These are phyloP conservation scores for Gymnothorax reevesii DNA, from an alignment of 2,797 vertebrate species.

Conservation along the genomic window DNA sequence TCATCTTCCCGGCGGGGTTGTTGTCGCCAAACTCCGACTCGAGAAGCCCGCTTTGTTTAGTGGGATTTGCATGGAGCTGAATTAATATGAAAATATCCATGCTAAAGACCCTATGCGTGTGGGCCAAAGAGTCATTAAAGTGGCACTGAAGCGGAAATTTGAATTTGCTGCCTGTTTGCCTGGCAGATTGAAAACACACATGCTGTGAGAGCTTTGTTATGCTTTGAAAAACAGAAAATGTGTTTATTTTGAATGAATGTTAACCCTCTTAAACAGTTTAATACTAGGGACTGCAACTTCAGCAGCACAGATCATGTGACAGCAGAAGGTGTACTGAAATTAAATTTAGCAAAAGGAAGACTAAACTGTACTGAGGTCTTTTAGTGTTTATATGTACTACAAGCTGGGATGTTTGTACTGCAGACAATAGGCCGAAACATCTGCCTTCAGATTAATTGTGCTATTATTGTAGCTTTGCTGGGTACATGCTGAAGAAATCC, in stretches of 20 bases:
- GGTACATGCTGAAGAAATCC: background rate
- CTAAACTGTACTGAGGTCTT: no score
- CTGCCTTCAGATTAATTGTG: background rate
- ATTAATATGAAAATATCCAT: constrained; percentile 18
- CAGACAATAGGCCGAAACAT: background rate
- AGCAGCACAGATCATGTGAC: no score
- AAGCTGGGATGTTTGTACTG: background rate
- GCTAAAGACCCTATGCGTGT: background rate
- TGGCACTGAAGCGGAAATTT: background rate
- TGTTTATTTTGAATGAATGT: background rate
- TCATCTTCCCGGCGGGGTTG: constrained; percentile 34
- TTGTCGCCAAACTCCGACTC: constrained; percentile 21
- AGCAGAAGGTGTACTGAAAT: no score
- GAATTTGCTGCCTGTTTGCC: background rate
- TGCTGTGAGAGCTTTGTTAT: background rate
- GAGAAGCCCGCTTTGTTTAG: constrained; percentile 33
- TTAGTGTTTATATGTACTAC: background rate
- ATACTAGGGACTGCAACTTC: background rate
- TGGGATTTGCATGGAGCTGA: constrained; percentile 33
- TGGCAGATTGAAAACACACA: background rate
- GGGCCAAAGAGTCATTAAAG: background rate
- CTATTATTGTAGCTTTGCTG: background rate
- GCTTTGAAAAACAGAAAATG: background rate
- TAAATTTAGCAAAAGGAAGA: no score
- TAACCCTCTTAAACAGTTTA: background rate